Conservation (phyloP, 2,888 invertebrate genomes). For the Andrena chrysosceles region DNA sequence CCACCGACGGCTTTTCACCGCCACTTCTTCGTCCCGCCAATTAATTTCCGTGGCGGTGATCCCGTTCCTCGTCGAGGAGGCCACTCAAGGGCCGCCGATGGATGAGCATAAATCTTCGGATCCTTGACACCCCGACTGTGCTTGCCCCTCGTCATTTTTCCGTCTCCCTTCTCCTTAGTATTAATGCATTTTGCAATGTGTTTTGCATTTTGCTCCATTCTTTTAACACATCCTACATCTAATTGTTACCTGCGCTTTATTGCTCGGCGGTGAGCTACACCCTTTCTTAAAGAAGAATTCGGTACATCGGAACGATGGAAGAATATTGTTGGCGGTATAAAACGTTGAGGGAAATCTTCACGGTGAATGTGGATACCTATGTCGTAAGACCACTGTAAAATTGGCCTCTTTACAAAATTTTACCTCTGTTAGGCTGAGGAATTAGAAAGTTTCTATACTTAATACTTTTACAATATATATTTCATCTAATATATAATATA, state of each 20-base stretch:
- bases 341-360: neutral
- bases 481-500: no score
- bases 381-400: no score
- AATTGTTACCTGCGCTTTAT: constrained; percentile 37
- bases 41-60: constrained; percentile 68
- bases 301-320: neutral
- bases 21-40: constrained; percentile 73
- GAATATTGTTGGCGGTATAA: neutral
- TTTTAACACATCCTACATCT: constrained; percentile 4
- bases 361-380: no score
- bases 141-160: constrained; percentile 15
- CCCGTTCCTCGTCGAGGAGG: constrained; percentile 61
- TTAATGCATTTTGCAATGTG: constrained; percentile 47
- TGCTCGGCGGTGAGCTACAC: neutral
- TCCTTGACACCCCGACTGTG: constrained; percentile 14
- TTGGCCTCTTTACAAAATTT: no score
- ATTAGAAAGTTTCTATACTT: no score
- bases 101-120: constrained; percentile 67
- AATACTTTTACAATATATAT: no score
- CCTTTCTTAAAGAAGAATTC: neutral
- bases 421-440: no score
- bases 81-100: constrained; percentile 55
- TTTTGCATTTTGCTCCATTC: no score
- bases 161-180: neutral
- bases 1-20: constrained; percentile 72